Evolutionary conservation across 2,113 vertebrate species (phyloP).

Genomic region (Melospiza georgiana): DNA sequence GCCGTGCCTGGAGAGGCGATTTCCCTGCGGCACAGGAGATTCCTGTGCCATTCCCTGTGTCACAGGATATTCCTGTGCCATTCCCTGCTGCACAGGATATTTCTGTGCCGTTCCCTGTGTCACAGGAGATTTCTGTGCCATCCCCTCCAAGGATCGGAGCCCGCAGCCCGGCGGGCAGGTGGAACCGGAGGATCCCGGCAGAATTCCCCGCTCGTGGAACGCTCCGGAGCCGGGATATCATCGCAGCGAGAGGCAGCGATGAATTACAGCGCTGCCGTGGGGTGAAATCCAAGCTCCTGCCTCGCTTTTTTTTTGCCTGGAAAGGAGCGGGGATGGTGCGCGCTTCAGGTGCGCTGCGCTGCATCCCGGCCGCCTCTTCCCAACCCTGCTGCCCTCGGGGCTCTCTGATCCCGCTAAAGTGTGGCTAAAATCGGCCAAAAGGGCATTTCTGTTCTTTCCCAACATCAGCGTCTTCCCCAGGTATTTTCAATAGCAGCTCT

Average conservation of each 20-base stretch:
- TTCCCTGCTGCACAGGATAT: not conserved
- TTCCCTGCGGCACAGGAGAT: not conserved
- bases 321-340: not conserved
- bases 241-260: not conserved
- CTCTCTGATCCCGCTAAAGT: fast-evolving
- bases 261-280: conserved; percentile 8
- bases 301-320: not conserved
- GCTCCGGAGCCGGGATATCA: not conserved
- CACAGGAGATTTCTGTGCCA: not conserved
- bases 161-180: conserved; percentile 5
- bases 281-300: conserved; percentile 46
- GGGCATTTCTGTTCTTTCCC: not conserved
- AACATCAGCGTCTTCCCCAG: not conserved
- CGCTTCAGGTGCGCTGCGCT: not conserved
- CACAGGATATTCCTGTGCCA: not conserved
- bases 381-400: not conserved
- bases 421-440: fast-evolving
- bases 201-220: not conserved
- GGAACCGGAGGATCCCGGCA: not conserved
- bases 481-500: not conserved
- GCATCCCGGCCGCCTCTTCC: fast-evolving
- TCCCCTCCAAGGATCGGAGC: not conserved
- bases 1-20: not conserved
- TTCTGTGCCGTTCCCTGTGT: not conserved
- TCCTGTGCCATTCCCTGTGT: not conserved